phyloP scores from a whole-genome alignment of 1,140 invertebrate species.

The Pemphigus obesinymphae region DNA sequence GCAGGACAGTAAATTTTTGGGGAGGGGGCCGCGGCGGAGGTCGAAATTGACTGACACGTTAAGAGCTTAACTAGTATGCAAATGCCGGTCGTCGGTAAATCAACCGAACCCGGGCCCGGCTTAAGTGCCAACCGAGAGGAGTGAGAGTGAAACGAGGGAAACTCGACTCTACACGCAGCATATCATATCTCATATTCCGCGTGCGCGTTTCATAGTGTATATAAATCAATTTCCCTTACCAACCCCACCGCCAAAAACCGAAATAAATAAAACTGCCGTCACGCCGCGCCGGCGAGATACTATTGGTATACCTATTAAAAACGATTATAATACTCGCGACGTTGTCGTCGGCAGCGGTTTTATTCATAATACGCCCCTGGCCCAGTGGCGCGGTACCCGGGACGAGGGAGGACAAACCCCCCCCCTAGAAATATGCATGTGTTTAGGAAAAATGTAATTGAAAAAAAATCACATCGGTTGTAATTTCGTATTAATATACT shows the following conservation, averaged over 20 bases:
- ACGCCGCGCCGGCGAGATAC: no score
- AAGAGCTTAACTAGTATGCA: constrained; percentile 32
- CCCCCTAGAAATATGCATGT: no score
- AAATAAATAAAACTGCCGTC: background rate
- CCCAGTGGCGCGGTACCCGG: no score
- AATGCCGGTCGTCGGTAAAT: constrained; percentile 20
- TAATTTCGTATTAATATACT: no score
- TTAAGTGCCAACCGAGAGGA: background rate
- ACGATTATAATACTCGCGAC: background rate
- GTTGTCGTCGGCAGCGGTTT: background rate
- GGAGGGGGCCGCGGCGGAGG: background rate
- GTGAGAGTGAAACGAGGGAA: background rate
- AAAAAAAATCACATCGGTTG: no score
- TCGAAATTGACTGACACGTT: constrained; percentile 35
- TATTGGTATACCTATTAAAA: background rate
- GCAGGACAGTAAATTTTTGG: background rate
- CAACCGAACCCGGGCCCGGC: background rate
- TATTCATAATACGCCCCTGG: background rate
- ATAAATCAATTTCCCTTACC: background rate
- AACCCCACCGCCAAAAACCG: background rate
- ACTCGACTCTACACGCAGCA: background rate
- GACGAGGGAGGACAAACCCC: no score
- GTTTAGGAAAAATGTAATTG: no score
- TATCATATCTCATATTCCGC: background rate
- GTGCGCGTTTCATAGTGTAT: background rate